These are phyloP conservation scores for Entomyzon cyanotis DNA, from an alignment of 2,113 vertebrate species.

Conservation along the genomic window DNA sequence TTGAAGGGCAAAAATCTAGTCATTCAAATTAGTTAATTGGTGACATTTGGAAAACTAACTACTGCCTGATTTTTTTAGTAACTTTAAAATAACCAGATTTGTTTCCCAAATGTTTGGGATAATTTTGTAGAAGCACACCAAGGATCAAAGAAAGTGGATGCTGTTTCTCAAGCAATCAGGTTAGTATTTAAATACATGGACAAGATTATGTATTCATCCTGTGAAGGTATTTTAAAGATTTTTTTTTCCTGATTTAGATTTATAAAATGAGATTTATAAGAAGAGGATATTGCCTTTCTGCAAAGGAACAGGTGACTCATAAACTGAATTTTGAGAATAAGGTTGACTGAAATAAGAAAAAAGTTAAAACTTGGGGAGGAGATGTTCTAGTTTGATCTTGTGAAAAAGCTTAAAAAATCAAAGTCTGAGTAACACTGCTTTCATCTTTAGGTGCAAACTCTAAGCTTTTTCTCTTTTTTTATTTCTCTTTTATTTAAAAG, in stretches of 20 bases:
- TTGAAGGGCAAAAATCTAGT: conserved; percentile 5
- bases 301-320: conserved; percentile 5
- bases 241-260: background rate
- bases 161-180: background rate
- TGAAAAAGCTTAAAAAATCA: conserved; percentile 20
- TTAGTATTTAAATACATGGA: background rate
- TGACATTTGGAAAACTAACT: background rate
- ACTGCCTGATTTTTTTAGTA: background rate
- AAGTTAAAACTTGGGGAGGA: background rate
- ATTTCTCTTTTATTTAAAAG: background rate
- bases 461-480: background rate
- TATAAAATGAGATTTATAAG: background rate
- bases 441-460: background rate
- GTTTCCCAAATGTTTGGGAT: background rate
- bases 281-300: background rate
- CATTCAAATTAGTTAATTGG: background rate
- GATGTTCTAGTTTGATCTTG: background rate
- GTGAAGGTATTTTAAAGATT: background rate
- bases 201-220: background rate
- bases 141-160: background rate
- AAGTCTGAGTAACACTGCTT: conserved; percentile 24
- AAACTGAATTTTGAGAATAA: conserved; percentile 13
- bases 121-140: background rate
- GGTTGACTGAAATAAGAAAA: conserved; percentile 5
- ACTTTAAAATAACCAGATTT: background rate